Evolutionary conservation across 2,888 invertebrate species (phyloP).

Genomic region (Lasioglossum figueresi): DNA sequence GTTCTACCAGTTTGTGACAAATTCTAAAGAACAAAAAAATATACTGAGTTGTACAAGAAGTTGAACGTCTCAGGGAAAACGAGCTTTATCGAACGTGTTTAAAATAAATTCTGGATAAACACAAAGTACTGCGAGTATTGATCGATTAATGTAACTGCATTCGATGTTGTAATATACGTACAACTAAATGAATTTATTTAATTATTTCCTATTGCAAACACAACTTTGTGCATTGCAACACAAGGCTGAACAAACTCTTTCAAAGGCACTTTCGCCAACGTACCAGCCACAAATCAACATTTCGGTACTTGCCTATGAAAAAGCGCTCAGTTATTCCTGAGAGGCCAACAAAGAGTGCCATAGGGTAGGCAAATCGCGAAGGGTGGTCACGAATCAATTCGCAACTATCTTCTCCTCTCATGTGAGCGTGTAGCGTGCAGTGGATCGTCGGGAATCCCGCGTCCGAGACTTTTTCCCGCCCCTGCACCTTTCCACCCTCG

Average conservation of each 20-base stretch:
- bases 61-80: not conserved
- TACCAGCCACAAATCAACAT: not conserved
- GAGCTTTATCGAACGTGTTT: not conserved
- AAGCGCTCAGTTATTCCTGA: not conserved
- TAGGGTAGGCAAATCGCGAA: not conserved
- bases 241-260: not conserved
- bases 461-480: slow-evolving; percentile 60
- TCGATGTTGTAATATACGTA: not conserved
- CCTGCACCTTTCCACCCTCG: slow-evolving; percentile 60
- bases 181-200: not conserved
- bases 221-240: not conserved
- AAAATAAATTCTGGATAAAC: not conserved
- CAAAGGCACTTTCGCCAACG: not conserved
- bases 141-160: too few species aligned
- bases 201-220: not conserved
- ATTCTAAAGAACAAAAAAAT: not conserved
- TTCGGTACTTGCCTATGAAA: not conserved
- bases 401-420: not conserved
- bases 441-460: slow-evolving; percentile 39
- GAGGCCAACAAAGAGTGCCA: not conserved
- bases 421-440: slow-evolving; percentile 5
- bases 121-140: not conserved
- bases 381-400: slow-evolving; percentile 17
- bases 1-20: slow-evolving; percentile 6
- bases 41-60: not conserved